Conservation (phyloP, 1,140 invertebrate species). For the Epicauta chinensis region DNA sequence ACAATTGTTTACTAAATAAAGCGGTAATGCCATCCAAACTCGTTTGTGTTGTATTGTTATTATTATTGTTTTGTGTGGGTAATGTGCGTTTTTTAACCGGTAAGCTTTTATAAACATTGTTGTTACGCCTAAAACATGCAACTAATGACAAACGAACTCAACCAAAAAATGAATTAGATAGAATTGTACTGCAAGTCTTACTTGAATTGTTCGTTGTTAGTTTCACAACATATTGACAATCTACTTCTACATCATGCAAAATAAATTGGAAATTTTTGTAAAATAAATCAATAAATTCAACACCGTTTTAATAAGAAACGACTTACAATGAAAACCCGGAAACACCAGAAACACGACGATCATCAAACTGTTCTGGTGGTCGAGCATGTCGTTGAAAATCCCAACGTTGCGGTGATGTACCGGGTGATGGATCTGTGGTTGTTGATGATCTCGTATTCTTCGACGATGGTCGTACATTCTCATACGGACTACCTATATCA, state of each 20-base stretch:
- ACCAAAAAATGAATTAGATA: too few relatives aligned
- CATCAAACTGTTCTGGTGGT: conserved; percentile 43
- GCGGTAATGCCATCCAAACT: conserved; percentile 36
- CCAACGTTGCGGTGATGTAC: conserved; percentile 55
- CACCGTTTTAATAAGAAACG: conserved; percentile 3
- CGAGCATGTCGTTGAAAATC: conserved; percentile 51
- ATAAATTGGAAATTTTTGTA: conserved; percentile 3
- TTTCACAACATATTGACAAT: neutral
- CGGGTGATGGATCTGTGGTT: conserved; percentile 47
- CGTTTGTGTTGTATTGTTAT: conserved; percentile 13
- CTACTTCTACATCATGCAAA: conserved; percentile 12
- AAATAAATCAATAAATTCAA: conserved; percentile 10
- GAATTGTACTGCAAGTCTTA: neutral
- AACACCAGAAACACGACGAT: conserved; percentile 51
- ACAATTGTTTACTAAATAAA: conserved; percentile 34
- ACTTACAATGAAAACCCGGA: conserved; percentile 57
- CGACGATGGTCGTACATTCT: conserved; percentile 50
- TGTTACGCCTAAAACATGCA: conserved; percentile 39
- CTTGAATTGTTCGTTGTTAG: neutral
- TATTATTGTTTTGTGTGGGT: conserved; percentile 10
- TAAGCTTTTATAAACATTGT: conserved; percentile 34
- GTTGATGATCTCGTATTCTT: conserved; percentile 32
- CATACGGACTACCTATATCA: conserved; percentile 56
- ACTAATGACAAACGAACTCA: conserved; percentile 1
- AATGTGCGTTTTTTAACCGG: conserved; percentile 26